Evolutionary conservation across 1,140 invertebrate genomes (phyloP), one percentile per base, ranked within the genome.

Genomic region (Anastrepha ludens): DNA sequence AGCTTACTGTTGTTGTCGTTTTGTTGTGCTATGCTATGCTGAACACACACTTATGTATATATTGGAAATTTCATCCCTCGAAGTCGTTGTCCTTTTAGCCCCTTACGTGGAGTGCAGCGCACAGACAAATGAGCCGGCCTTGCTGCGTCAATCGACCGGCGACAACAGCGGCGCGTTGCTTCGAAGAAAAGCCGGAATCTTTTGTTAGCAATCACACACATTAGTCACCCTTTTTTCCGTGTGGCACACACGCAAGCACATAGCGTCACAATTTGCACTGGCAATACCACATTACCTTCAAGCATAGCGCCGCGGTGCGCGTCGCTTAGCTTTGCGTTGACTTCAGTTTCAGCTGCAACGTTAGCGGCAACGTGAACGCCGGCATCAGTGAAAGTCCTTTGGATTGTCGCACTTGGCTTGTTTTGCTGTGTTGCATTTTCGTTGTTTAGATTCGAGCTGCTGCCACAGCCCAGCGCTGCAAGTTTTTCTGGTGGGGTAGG

Each of bases 181-280:
- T 81, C 74, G 47, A 17, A 81, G 74, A 47, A 81, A 81, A 91
- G 91, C 91, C 90, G 91, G 91, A 92, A 91, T 92, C 91, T 92
- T 92, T 92, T 92, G 91, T 92, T 92, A 92, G 91, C 91, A 92
- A 91, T 92, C 91, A 91, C 90, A 90, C 88, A 92, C 90, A 92
- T 92, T 92, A 92, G 91, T 92, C 91, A 92, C 91, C 91, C 91
- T 92, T 92, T 92, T 92, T 92, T 89, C 89, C 85, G 50, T 55
- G 50, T 55, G 6, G 3, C 55, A 39, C 70, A 60, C 58, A 65
- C 55, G 20, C 74, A 55, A 55, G 41, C 85, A 74, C 85, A 47
- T 85, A 86, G 47, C n/a, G 47, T 20, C 44, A 88, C 60, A 20
- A 81, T 41, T 17, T 47, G 44, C 64, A 59, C 62, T 55, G 60